Conservation (phyloP, 2,888 invertebrate genomes). For the Erannis defoliaria region DNA sequence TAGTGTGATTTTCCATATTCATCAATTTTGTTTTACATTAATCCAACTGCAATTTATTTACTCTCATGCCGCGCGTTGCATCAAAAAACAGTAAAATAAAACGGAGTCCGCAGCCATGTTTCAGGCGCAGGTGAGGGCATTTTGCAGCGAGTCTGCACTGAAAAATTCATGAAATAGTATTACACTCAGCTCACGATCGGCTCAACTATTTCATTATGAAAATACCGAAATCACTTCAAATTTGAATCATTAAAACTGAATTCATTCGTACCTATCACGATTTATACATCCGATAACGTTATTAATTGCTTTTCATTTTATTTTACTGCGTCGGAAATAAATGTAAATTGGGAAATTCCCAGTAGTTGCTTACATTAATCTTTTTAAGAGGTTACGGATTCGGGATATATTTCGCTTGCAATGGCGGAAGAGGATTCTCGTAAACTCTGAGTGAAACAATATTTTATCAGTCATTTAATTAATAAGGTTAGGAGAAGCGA, state of each 20-base stretch:
- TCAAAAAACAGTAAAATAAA: slow-evolving; percentile 4
- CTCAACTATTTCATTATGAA: slow-evolving; percentile 27
- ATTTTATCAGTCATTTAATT: background rate
- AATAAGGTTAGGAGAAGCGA: background rate
- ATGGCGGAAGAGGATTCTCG: background rate
- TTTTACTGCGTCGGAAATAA: slow-evolving; percentile 37
- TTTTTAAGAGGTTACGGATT: background rate
- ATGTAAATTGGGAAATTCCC: slow-evolving; percentile 13
- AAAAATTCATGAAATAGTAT: slow-evolving; percentile 24
- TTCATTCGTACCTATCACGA: slow-evolving; percentile 40
- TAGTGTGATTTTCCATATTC: background rate
- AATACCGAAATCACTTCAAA: slow-evolving; percentile 38
- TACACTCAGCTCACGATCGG: slow-evolving; percentile 14
- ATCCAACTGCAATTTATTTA: slow-evolving; percentile 27
- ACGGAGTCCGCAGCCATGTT: slow-evolving; percentile 21
- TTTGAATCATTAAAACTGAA: slow-evolving; percentile 40
- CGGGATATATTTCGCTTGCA: background rate
- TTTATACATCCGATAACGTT: slow-evolving; percentile 38
- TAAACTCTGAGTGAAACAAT: background rate
- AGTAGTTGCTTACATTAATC: slow-evolving; percentile 13
- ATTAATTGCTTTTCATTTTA: slow-evolving; percentile 40
- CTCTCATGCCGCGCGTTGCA: slow-evolving; percentile 3
- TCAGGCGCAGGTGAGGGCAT: slow-evolving; percentile 21
- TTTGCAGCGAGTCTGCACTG: slow-evolving; percentile 10
- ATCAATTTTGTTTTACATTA: slow-evolving; percentile 7